A percentile compares a stretch with the other conserved stretches of the same genome.
Evolutionary conservation across 2,888 invertebrate genomes (phyloP).

Genomic region (Ptycholaimellus sp.): DNA sequence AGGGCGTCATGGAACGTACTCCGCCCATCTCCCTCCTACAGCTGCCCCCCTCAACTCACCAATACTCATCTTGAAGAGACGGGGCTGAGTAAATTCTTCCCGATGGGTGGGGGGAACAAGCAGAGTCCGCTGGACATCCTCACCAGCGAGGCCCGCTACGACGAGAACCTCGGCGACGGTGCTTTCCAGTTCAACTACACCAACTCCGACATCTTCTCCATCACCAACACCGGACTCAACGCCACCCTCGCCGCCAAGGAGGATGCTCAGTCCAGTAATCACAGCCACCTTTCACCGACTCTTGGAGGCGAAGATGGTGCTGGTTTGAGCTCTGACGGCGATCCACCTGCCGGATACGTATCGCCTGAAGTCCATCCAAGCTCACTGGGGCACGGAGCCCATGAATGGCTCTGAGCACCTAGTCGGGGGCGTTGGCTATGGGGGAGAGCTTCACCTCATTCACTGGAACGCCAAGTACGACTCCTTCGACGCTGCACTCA

Average conservation of each 20-base stretch:
- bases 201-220: not conserved
- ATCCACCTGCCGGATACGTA: slow-evolving; percentile 1
- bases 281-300: too few species aligned
- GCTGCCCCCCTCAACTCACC: too few species aligned
- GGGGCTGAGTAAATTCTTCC: slow-evolving; percentile 12
- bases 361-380: slow-evolving; percentile 4
- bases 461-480: slow-evolving; percentile 22
- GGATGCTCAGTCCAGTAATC: slow-evolving; percentile 3
- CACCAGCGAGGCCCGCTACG: slow-evolving; percentile 2
- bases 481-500: slow-evolving; percentile 18
- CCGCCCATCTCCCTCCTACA: too few species aligned
- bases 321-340: slow-evolving; percentile 3
- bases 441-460: slow-evolving; percentile 22
- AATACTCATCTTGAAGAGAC: too few species aligned
- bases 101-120: slow-evolving; percentile 4
- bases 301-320: not conserved
- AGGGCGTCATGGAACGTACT: too few species aligned
- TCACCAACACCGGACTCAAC: slow-evolving; percentile 5
- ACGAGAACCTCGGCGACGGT: slow-evolving; percentile 6
- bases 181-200: slow-evolving; percentile 6
- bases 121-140: slow-evolving; percentile 8
- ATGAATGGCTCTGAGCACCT: slow-evolving; percentile 25
- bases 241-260: slow-evolving; percentile 1
- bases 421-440: slow-evolving; percentile 24
- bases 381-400: slow-evolving; percentile 13